These are phyloP conservation scores for Holcopasites calliopsidis DNA, from an alignment of 1,140 invertebrate species.

Conservation along the genomic window DNA sequence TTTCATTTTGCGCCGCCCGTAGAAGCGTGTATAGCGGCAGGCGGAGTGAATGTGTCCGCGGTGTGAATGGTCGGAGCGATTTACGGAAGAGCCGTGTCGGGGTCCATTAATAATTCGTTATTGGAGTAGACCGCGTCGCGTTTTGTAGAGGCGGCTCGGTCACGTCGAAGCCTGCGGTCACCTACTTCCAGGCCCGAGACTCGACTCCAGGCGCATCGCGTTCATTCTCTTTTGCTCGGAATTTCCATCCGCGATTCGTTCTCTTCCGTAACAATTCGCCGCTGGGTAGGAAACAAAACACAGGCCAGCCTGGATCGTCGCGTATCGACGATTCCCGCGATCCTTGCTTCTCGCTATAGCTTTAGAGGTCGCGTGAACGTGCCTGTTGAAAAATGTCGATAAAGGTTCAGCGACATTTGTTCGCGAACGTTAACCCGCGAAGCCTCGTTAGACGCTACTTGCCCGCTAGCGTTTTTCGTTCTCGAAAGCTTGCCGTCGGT, in stretches of 20 bases:
- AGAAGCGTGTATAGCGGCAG: neutral
- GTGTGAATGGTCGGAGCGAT: slow-evolving; percentile 5
- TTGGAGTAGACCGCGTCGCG: neutral
- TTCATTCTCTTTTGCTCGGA: slow-evolving; percentile 43
- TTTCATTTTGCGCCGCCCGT: neutral
- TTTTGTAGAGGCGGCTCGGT: neutral
- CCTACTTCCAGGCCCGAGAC: slow-evolving; percentile 57
- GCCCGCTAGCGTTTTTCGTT: neutral
- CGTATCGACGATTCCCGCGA: no score
- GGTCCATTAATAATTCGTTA: slow-evolving; percentile 19
- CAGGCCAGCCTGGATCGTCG: no score
- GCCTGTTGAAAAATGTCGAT: slow-evolving; percentile 25
- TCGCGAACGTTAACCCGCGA: slow-evolving; percentile 21
- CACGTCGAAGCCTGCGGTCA: slow-evolving; percentile 2
- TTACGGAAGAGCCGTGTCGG: neutral
- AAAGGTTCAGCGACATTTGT: slow-evolving; percentile 22
- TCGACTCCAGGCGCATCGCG: slow-evolving; percentile 59
- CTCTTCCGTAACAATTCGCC: slow-evolving; percentile 49
- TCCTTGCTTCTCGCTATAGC: neutral
- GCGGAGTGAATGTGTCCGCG: no score
- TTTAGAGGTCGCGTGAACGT: slow-evolving; percentile 3
- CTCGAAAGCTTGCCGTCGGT: neutral
- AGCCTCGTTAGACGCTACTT: neutral
- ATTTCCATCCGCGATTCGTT: slow-evolving; percentile 55
- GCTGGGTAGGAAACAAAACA: no score